phyloP scores from a whole-genome alignment of 2,888 invertebrate species.

The Cryptocheilus praepositus region DNA sequence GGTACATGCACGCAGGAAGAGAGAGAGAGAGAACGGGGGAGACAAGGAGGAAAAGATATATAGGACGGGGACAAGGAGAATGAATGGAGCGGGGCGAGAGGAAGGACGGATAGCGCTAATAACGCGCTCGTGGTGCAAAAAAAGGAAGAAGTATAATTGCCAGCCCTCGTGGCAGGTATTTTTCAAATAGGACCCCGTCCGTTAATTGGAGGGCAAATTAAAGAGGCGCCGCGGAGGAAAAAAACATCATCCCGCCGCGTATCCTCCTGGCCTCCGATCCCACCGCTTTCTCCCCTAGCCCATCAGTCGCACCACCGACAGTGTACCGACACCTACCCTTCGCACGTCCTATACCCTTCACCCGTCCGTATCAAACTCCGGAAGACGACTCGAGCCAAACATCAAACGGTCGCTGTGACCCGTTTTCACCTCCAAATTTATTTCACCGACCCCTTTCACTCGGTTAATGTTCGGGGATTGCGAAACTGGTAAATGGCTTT shows the following conservation, averaged over 20 bases:
- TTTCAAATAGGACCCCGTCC: slow-evolving; percentile 62
- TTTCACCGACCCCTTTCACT: too few relatives aligned
- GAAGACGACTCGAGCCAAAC: slow-evolving; percentile 9
- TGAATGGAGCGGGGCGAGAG: slow-evolving; percentile 30
- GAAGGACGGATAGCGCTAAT: slow-evolving; percentile 64
- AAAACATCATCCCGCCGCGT: slow-evolving; percentile 54
- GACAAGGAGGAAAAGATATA: slow-evolving; percentile 28
- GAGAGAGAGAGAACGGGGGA: slow-evolving; percentile 6
- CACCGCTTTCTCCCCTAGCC: slow-evolving; percentile 11
- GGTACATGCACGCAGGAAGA: slow-evolving; percentile 27
- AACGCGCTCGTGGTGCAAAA: slow-evolving; percentile 61
- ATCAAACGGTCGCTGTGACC: slow-evolving; percentile 50
- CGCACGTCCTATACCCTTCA: neutral
- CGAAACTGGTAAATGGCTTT: too few relatives aligned
- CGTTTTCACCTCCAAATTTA: slow-evolving; percentile 24
- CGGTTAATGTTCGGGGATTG: too few relatives aligned
- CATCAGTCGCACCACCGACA: too few relatives aligned
- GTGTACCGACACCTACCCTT: neutral
- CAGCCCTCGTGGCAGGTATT: slow-evolving; percentile 61
- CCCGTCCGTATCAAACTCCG: neutral
- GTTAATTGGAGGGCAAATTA: slow-evolving; percentile 68
- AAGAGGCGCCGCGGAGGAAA: slow-evolving; percentile 62
- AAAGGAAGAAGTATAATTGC: slow-evolving; percentile 63
- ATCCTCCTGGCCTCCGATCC: slow-evolving; percentile 38
- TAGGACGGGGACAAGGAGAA: slow-evolving; percentile 33